Conservation (phyloP, 2,113 vertebrate genomes). For the Nibea albiflora region DNA sequence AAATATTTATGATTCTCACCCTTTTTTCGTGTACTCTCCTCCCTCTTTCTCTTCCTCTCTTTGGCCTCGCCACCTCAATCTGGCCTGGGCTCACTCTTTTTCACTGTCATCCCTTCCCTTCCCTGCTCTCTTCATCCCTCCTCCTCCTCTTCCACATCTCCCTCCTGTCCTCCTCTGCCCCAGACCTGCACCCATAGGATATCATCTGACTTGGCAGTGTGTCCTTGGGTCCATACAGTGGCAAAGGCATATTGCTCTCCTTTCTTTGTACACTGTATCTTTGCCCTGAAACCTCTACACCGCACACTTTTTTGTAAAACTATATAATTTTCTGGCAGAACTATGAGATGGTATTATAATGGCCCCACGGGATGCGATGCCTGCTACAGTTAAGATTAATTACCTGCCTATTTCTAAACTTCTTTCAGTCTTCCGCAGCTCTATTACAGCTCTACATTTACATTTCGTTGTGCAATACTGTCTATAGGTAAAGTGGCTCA, state of each 20-base stretch:
- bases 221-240: slow-evolving; percentile 76
- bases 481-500: slow-evolving; percentile 18
- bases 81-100: slow-evolving; percentile 9
- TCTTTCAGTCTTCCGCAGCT: slow-evolving; percentile 25
- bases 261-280: slow-evolving; percentile 47
- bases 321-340: slow-evolving; percentile 31
- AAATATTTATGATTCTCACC: slow-evolving; percentile 64
- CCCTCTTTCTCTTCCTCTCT: slow-evolving; percentile 2
- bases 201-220: slow-evolving; percentile 76
- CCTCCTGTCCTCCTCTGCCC: slow-evolving; percentile 71
- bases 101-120: slow-evolving; percentile 16
- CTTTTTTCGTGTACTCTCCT: slow-evolving; percentile 6
- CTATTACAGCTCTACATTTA: not conserved
- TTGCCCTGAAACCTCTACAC: slow-evolving; percentile 28
- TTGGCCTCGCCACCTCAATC: slow-evolving; percentile 19
- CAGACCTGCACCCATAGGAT: slow-evolving; percentile 70
- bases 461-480: slow-evolving; percentile 26
- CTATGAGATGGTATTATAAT: slow-evolving; percentile 39
- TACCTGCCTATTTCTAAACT: slow-evolving; percentile 1
- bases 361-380: slow-evolving; percentile 12
- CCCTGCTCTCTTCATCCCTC: slow-evolving; percentile 35
- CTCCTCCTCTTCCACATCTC: slow-evolving; percentile 42
- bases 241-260: slow-evolving; percentile 70
- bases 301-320: slow-evolving; percentile 25
- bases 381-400: slow-evolving; percentile 51